These are phyloP conservation scores for Drosophila sucinea DNA, from an alignment of 1,140 invertebrate species.

Conservation along the genomic window DNA sequence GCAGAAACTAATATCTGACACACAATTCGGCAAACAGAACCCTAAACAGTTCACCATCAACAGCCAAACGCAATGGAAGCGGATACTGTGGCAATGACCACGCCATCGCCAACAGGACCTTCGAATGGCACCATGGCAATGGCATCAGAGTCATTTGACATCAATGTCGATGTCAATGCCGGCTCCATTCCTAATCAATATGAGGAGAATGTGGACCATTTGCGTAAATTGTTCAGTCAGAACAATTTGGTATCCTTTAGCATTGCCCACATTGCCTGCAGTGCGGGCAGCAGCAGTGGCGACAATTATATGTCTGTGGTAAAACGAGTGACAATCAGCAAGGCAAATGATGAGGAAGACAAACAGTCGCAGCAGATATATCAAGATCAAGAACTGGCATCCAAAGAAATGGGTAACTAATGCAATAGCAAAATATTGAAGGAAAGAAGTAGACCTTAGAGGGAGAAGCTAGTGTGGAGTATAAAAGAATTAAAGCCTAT, in stretches of 20 bases:
- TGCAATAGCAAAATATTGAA: background rate
- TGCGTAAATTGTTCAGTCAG: slow-evolving; percentile 58
- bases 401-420: slow-evolving; percentile 51
- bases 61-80: slow-evolving; percentile 56
- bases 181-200: slow-evolving; percentile 42
- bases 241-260: slow-evolving; percentile 67
- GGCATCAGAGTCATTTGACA: slow-evolving; percentile 9
- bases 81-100: slow-evolving; percentile 32
- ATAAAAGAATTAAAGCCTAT: slow-evolving; percentile 4
- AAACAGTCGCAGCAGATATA: slow-evolving; percentile 1
- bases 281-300: slow-evolving; percentile 76
- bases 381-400: background rate
- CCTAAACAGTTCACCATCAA: slow-evolving; percentile 27
- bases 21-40: slow-evolving; percentile 32
- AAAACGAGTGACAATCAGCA: slow-evolving; percentile 77
- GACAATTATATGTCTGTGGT: slow-evolving; percentile 83
- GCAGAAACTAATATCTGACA: slow-evolving; percentile 50
- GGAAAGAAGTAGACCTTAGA: background rate
- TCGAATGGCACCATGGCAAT: slow-evolving; percentile 36
- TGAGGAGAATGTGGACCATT: slow-evolving; percentile 73
- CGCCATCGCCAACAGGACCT: slow-evolving; percentile 40
- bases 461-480: background rate
- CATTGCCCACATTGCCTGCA: slow-evolving; percentile 67
- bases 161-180: slow-evolving; percentile 24
- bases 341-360: slow-evolving; percentile 27